phyloP scores from a whole-genome alignment of 2,888 invertebrate genomes.

The Pseudococcus viburni region DNA sequence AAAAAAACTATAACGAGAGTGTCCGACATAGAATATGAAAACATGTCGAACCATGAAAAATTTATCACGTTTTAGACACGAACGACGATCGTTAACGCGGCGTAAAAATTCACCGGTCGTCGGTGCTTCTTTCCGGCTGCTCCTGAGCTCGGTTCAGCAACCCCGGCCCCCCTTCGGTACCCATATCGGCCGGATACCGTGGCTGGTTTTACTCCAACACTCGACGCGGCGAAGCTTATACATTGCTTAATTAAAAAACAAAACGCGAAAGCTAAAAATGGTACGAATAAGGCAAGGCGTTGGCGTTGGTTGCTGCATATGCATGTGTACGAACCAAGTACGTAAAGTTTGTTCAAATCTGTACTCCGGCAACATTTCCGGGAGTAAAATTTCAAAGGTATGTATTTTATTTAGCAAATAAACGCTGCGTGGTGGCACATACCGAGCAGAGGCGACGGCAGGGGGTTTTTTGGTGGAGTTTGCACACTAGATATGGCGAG shows the following conservation, averaged over 20 bases:
- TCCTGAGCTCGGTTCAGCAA: neutral
- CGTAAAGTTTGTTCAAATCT: slow-evolving; percentile 21
- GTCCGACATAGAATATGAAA: neutral
- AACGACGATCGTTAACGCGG: slow-evolving; percentile 39
- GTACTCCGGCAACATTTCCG: slow-evolving; percentile 3
- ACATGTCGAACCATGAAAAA: slow-evolving; percentile 52
- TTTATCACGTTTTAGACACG: slow-evolving; percentile 53
- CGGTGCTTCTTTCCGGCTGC: slow-evolving; percentile 15
- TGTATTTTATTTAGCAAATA: slow-evolving; percentile 52
- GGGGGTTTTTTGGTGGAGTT: neutral
- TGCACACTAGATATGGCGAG: neutral
- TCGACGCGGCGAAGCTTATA: slow-evolving; percentile 39
- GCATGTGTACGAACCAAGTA: neutral
- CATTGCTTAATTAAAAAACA: slow-evolving; percentile 54
- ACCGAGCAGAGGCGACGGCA: neutral
- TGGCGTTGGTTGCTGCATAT: neutral
- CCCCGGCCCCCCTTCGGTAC: neutral
- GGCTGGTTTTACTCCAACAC: neutral
- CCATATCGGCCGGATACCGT: neutral
- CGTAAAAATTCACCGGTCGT: slow-evolving; percentile 20
- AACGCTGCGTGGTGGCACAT: neutral
- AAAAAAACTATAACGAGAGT: slow-evolving; percentile 42
- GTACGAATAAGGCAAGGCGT: neutral
- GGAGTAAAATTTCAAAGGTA: slow-evolving; percentile 50
- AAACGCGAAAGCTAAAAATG: slow-evolving; percentile 48